These are phyloP conservation scores for Xenopus borealis DNA, from an alignment of 2,113 vertebrate species.

Conservation along the genomic window DNA sequence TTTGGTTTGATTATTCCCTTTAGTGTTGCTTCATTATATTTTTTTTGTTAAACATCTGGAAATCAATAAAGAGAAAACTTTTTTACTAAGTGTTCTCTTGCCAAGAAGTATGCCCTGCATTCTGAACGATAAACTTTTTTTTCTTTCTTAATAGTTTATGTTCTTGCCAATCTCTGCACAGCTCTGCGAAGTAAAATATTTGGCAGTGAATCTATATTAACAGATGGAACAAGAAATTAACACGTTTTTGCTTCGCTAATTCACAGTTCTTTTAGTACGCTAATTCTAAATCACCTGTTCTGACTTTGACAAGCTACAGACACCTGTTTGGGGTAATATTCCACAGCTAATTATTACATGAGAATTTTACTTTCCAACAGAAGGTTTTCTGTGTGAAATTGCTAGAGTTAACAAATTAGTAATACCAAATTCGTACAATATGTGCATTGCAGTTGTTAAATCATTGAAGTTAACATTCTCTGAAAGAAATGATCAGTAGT, in stretches of 20 bases:
- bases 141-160: conserved; percentile 72
- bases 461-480: conserved; percentile 61
- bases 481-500: conserved; percentile 42
- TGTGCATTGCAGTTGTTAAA: conserved; percentile 62
- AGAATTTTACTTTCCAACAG: conserved; percentile 87
- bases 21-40: background rate
- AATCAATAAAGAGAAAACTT: conserved; percentile 55
- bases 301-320: conserved; percentile 95
- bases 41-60: background rate
- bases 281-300: conserved; percentile 85
- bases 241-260: conserved; percentile 95
- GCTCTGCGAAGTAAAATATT: conserved; percentile 89
- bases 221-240: conserved; percentile 99
- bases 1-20: background rate
- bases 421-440: conserved; percentile 67
- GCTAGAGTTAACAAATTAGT: conserved; percentile 85
- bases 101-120: conserved; percentile 82
- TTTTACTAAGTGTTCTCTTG: conserved; percentile 77
- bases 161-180: conserved; percentile 84
- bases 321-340: conserved; percentile 98
- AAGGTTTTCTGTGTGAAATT: conserved; percentile 82
- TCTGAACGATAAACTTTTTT: conserved; percentile 82
- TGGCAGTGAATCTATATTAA: conserved; percentile 99
- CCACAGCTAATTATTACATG: conserved; percentile 96
- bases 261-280: conserved; percentile 94